Evolutionary conservation across 2,113 vertebrate species (phyloP), one percentile per base, ranked within the genome.

Genomic region (Apodemus speciosus): DNA sequence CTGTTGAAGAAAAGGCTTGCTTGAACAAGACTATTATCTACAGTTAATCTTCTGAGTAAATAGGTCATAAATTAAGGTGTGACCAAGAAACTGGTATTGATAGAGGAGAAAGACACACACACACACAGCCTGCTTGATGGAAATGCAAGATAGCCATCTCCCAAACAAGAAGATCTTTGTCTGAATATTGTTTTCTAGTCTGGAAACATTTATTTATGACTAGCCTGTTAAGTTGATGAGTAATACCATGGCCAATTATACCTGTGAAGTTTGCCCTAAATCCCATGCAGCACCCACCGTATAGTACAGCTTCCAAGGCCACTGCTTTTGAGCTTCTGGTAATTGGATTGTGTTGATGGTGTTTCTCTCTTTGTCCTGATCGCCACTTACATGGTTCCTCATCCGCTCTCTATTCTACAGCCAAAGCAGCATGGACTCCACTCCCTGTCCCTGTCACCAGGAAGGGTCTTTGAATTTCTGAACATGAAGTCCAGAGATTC

Each of bases 1-100:
- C 58, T 76, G 62, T 68, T 94, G 27, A 73, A 79, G 71, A 92
- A 80, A 69, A 92, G 56, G 83, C 92, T 90, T 96, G 88, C 73
- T 92, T 88, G 56, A 85, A 88, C 76, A 94, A 93, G 85, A 93
- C 69, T 32, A 77, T 92, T 89, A 51, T 35, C 77, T 85, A 16
- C 27, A 68, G 66, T 90, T 76, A 88, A 80, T 90, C 68, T 88
- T 85, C 86, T 94, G 64, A 88, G 56, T 83, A 77, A 68, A 88
- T 92, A 75, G 69, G 58, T 71, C 89, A 73, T 85, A 75, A 58
- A 43, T 76, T 60, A 89, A 95, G 58, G 40, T 40, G 69, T 92
- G 58, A 27, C 91, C 85, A 84, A 93, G 53, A 93, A 89, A 66
- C 53, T 58, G 85, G 46, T 62, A n/a, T 94, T 83, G 77, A 86